phyloP scores from a whole-genome alignment of 2,113 vertebrate species.

The Odocoileus virginianus region DNA sequence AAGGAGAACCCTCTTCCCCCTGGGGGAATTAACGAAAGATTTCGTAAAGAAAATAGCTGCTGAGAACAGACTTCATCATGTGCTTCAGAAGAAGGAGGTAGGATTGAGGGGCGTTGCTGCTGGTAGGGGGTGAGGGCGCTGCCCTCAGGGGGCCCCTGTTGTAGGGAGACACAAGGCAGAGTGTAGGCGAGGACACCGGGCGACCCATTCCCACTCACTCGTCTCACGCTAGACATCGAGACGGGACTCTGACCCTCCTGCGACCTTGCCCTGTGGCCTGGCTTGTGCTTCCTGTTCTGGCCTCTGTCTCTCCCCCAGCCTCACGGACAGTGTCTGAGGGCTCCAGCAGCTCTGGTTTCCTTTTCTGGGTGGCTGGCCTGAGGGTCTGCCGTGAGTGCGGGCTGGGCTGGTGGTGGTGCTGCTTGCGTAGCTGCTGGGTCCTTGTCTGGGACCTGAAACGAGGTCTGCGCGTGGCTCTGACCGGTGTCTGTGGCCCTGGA shows the following conservation, averaged over 20 bases:
- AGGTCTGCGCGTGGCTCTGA: too few relatives aligned
- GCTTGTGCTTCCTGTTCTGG: neutral
- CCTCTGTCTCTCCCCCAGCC: neutral
- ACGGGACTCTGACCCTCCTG: accelerated
- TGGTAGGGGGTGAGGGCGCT: neutral
- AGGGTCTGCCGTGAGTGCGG: accelerated
- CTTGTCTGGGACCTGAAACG: accelerated
- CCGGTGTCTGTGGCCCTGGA: neutral
- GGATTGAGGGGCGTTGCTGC: accelerated
- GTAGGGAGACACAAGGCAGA: neutral
- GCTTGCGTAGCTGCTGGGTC: neutral
- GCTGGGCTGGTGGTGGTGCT: accelerated
- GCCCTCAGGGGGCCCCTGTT: accelerated
- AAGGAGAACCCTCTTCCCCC: slow-evolving; percentile 90
- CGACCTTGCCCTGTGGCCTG: neutral
- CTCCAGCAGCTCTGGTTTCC: neutral
- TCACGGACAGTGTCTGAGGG: neutral
- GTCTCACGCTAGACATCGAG: accelerated
- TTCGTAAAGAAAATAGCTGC: slow-evolving; percentile 95
- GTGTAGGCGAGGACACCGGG: accelerated
- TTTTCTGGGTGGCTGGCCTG: neutral
- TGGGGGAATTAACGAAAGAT: slow-evolving; percentile 93
- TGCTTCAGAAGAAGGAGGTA: slow-evolving; percentile 96
- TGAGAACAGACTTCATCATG: slow-evolving; percentile 89
- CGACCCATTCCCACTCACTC: accelerated